Evolutionary conservation across 2,888 invertebrate genomes (phyloP), one percentile per base, ranked within the genome.

Genomic region (Ramazzottius varieornatus): DNA sequence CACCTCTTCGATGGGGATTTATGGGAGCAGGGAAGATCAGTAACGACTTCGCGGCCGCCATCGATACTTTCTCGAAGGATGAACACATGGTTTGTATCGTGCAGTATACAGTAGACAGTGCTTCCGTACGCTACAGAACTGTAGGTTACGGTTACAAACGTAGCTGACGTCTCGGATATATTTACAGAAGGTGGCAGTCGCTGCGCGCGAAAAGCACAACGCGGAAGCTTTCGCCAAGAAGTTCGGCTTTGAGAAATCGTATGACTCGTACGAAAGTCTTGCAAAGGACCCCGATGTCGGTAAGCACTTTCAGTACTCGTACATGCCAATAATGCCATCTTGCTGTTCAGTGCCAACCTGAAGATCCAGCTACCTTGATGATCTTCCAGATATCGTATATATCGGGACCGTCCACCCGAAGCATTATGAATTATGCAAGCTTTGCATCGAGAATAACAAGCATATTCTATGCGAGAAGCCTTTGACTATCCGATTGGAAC

Each of bases 381-480:
- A 13, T 40, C 40, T 40, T 8, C 20, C 40, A 40, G 40, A 40
- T 40, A 20, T 90, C 20, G 86, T 86, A 1, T 92, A 92, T 73
- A 81, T 93, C 70, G 91, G 88, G 2, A 79, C 81, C 1, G 76
- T 91, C 32, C 84, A 87, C 75, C 81, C 84, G 0, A 80, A 83
- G 68, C 92, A 93, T 75, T 83, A 82, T 69, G 79, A 81, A 46
- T 76, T 85, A 1, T 78, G 82, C 0, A 83, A 84, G 73, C 72
- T 86, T 66, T 86, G 86, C 81, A 76, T 93, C 32, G 82, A 84
- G 68, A 79, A 83, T 71, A 86, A 87, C 0, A 92, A 92, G 74
- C 84, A 88, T 72, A 84, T 93, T 1, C 78, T 93, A 1, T 88
- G 90, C 73, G 92, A 93, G 76, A 93, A 92, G 75, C 89, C 92